A percentile compares a stretch with the other conserved stretches of the same genome.
Conservation (phyloP, 2,888 invertebrate species). For the Papilio protenor region DNA sequence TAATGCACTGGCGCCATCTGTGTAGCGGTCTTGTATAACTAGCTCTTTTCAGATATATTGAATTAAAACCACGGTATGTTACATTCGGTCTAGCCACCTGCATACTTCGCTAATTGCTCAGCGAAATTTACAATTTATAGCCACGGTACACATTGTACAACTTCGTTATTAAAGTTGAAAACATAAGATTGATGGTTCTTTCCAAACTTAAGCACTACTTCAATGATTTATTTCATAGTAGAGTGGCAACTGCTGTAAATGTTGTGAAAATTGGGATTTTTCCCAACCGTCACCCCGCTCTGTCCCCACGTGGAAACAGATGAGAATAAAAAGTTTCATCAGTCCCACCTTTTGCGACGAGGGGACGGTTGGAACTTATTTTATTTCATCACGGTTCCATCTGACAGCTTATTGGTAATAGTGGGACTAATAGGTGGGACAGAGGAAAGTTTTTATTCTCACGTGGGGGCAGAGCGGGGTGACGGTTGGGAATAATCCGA, state of each 20-base stretch:
- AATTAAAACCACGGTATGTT: conserved; percentile 19
- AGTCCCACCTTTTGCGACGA: too few relatives aligned
- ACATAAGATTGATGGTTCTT: background rate
- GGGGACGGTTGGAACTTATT: too few relatives aligned
- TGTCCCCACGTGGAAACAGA: too few relatives aligned
- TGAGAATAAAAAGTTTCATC: too few relatives aligned
- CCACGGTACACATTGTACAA: background rate
- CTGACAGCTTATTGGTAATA: too few relatives aligned
- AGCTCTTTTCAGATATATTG: conserved; percentile 1
- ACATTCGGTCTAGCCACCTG: conserved; percentile 9
- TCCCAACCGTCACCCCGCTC: too few relatives aligned
- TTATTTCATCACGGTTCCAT: too few relatives aligned
- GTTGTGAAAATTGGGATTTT: background rate
- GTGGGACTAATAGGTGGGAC: too few relatives aligned
- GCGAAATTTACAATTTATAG: conserved; percentile 22
- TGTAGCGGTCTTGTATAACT: background rate
- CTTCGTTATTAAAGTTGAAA: conserved; percentile 1
- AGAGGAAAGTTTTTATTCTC: too few relatives aligned
- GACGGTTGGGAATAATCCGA: too few relatives aligned
- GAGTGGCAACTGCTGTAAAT: background rate
- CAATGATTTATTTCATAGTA: background rate
- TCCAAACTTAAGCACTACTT: background rate
- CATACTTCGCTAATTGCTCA: conserved; percentile 25
- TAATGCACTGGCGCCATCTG: background rate
- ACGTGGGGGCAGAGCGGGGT: too few relatives aligned